phyloP scores from a whole-genome alignment of 1,140 invertebrate genomes.

The Drosophila nasuta region DNA sequence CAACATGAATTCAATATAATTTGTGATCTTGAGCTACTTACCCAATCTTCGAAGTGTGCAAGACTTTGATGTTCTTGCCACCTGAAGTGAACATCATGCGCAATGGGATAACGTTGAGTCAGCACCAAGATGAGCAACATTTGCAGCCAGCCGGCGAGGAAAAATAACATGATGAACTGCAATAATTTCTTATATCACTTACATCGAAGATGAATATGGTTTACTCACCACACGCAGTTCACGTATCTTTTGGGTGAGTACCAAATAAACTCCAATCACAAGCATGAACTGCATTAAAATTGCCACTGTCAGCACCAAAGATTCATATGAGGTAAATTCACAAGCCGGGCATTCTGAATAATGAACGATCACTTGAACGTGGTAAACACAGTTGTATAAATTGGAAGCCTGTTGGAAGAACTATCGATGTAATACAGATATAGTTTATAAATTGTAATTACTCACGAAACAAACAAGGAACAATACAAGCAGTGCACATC shows the following conservation, averaged over 20 bases:
- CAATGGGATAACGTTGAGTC: slow-evolving; percentile 26
- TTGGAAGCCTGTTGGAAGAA: background rate
- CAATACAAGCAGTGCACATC: background rate
- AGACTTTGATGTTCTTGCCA: slow-evolving; percentile 11
- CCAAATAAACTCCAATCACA: background rate
- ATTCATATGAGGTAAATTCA: background rate
- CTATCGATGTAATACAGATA: no score
- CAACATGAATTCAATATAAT: no score
- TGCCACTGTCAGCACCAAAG: background rate
- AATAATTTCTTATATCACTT: background rate
- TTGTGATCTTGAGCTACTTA: background rate
- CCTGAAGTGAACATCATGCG: background rate
- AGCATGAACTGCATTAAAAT: background rate
- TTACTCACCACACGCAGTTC: slow-evolving; percentile 42
- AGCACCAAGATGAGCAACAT: slow-evolving; percentile 45
- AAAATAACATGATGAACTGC: slow-evolving; percentile 32
- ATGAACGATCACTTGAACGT: background rate
- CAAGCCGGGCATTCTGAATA: background rate
- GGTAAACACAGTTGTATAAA: background rate
- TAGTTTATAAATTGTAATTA: background rate
- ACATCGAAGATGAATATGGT: background rate
- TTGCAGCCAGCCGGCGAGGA: slow-evolving; percentile 41
- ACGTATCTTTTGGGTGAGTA: background rate
- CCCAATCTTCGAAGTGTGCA: slow-evolving; percentile 20
- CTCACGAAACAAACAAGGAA: background rate